Conservation (phyloP, 2,113 vertebrate genomes). For the Ictidomys tridecemlineatus region DNA sequence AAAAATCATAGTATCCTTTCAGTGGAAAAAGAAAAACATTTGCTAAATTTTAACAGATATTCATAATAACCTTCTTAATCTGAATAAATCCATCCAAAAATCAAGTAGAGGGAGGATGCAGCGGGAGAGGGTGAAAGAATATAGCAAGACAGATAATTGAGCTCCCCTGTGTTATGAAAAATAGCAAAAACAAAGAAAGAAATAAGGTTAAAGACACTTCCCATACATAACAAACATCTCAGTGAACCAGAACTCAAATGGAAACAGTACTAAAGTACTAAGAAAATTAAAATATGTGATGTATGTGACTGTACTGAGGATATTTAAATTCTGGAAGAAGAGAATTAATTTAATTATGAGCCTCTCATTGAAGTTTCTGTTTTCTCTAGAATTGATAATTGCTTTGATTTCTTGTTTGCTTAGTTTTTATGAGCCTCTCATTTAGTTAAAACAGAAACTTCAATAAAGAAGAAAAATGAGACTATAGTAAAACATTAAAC, state of each 20-base stretch:
- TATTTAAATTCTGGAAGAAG: background rate
- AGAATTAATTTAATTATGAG: too few relatives aligned
- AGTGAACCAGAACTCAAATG: background rate
- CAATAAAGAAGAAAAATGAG: background rate
- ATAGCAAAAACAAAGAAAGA: background rate
- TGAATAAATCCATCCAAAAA: background rate
- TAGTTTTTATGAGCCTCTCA: too few relatives aligned
- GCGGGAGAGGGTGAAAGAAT: background rate
- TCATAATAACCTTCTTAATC: background rate
- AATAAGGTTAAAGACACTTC: background rate
- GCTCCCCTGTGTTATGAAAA: background rate
- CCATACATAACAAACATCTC: background rate
- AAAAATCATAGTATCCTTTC: background rate
- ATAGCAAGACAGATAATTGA: background rate
- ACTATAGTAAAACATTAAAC: background rate
- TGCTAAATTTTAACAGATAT: background rate
- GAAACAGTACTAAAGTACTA: background rate
- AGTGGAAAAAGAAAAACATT: background rate
- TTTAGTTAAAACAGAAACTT: background rate
- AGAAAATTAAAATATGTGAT: background rate
- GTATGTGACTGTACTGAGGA: background rate
- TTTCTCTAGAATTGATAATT: too few relatives aligned
- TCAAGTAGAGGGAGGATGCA: background rate
- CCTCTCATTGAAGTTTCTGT: too few relatives aligned
- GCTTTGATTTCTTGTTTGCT: too few relatives aligned